A percentile compares a stretch with the other conserved stretches of the same genome.
Conservation (phyloP, 2,888 invertebrate species). For the Arrhopalites spinosus region DNA sequence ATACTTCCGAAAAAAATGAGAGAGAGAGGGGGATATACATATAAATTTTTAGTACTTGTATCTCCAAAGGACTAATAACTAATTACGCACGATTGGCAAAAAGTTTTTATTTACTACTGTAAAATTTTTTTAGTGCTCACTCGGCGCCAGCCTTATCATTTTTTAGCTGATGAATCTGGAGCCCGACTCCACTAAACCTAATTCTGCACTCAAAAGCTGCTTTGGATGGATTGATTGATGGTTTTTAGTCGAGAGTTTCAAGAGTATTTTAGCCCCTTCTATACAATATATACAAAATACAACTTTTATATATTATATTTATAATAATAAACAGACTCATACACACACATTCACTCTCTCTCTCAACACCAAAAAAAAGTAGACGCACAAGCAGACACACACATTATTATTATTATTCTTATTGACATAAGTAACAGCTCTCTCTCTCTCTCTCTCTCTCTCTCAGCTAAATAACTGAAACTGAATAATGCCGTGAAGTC, state of each 20-base stretch:
- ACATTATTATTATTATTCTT: too few species aligned
- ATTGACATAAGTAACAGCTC: too few species aligned
- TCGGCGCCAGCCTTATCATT: conserved; percentile 18
- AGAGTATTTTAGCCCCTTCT: conserved; percentile 1
- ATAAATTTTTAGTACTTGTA: too few species aligned
- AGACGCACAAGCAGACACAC: too few species aligned
- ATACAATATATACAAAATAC: neutral
- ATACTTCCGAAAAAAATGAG: too few species aligned
- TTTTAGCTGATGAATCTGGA: conserved; percentile 11
- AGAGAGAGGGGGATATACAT: too few species aligned
- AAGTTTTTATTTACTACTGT: conserved; percentile 3
- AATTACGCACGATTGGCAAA: conserved; percentile 17
- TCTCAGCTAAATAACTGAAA: too few species aligned
- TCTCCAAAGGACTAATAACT: neutral
- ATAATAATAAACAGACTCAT: neutral
- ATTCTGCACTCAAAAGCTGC: conserved; percentile 5
- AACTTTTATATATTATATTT: neutral
- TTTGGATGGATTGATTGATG: conserved; percentile 15
- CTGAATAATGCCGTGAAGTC: too few species aligned
- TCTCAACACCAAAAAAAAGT: too few species aligned
- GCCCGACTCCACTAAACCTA: conserved; percentile 18
- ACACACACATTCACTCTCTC: neutral
- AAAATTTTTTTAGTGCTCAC: neutral
- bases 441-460: too few species aligned
- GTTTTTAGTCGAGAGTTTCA: conserved; percentile 4